These are phyloP conservation scores for Neolamprologus modestus DNA, from an alignment of 2,113 vertebrate species.

Conservation along the genomic window DNA sequence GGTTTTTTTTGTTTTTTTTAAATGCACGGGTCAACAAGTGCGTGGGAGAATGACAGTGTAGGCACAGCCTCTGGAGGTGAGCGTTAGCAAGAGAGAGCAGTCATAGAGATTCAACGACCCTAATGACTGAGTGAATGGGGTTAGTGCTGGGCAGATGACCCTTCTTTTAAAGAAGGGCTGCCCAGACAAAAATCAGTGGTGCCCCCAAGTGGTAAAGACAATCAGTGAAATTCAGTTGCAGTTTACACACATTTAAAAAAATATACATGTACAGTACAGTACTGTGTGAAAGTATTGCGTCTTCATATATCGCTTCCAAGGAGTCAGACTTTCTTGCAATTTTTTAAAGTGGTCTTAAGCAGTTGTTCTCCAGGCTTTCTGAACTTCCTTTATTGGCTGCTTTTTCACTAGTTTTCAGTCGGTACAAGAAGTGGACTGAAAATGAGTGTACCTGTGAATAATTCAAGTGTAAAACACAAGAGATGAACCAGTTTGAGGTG, in stretches of 20 bases:
- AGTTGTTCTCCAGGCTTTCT: not conserved
- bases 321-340: not conserved
- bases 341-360: not conserved
- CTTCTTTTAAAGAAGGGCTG: not conserved
- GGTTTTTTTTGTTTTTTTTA: not conserved
- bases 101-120: constrained; percentile 2
- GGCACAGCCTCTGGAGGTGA: not conserved
- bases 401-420: not conserved
- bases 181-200: constrained; percentile 6
- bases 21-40: not conserved
- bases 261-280: not conserved
- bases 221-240: not conserved
- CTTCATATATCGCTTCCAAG: not conserved
- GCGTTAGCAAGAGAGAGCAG: not conserved
- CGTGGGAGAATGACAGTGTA: not conserved
- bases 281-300: not conserved
- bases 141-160: constrained; percentile 6
- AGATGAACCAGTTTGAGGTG: not conserved
- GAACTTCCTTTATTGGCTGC: not conserved
- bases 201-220: constrained; percentile 46
- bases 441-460: not conserved
- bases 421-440: not conserved
- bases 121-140: constrained; percentile 13
- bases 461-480: not conserved
- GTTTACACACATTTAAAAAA: not conserved